Percentiles rank a stretch among this genome's conserved stretches.
phyloP scores from a whole-genome alignment of 1,140 invertebrate genomes.

The Zeugodacus cucurbitae region DNA sequence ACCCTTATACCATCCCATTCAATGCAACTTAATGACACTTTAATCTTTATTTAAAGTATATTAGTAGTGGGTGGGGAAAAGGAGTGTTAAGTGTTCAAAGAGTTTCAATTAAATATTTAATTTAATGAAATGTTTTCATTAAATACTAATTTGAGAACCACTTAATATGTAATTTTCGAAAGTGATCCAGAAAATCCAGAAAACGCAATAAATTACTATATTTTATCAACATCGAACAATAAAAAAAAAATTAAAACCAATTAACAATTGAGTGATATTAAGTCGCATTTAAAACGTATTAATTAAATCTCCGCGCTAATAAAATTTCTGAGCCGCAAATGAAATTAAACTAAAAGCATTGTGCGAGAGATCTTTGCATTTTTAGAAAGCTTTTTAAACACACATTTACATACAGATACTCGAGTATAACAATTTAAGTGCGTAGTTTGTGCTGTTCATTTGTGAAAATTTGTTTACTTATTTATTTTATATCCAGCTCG shows the following conservation, averaged over 20 bases:
- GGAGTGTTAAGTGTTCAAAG: too few species aligned
- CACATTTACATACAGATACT: neutral
- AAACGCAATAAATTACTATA: too few species aligned
- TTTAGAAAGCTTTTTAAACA: neutral
- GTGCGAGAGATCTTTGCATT: too few species aligned
- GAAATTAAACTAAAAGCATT: neutral
- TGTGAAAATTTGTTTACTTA: neutral
- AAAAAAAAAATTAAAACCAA: neutral
- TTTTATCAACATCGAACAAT: too few species aligned
- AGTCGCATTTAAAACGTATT: slow-evolving; percentile 14
- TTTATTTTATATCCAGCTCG: neutral
- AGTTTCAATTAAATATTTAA: too few species aligned
- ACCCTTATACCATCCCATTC: too few species aligned
- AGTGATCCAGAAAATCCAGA: too few species aligned
- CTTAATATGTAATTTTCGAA: too few species aligned
- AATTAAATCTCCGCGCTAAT: neutral
- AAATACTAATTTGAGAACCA: neutral
- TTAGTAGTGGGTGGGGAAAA: too few species aligned
- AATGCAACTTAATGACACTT: too few species aligned
- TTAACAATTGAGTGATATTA: neutral
- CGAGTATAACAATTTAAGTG: neutral
- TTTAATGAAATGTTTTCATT: neutral
- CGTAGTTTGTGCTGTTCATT: neutral
- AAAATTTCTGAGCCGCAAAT: neutral
- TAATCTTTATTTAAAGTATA: too few species aligned